phyloP scores from a whole-genome alignment of 1,140 invertebrate genomes.

The Brachionus koreanus region DNA sequence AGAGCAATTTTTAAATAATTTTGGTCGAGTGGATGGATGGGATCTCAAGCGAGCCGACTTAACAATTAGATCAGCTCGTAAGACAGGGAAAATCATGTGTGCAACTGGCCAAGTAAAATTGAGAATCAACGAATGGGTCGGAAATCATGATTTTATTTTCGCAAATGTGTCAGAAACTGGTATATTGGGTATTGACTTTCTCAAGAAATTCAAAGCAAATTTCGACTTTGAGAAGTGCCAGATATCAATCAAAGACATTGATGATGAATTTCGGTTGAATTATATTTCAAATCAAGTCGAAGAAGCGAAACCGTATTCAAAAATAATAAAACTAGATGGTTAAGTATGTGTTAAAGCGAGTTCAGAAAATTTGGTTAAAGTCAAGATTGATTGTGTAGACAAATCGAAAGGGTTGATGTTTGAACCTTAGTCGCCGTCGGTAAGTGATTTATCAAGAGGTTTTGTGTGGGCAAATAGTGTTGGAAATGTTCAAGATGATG shows the following conservation, averaged over 20 bases:
- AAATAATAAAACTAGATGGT: not conserved
- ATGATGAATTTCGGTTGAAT: not conserved
- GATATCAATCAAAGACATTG: not conserved
- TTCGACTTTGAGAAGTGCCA: not conserved
- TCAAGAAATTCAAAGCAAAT: not conserved
- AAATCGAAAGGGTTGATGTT: not conserved
- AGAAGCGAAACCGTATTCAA: not conserved
- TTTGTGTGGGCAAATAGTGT: not conserved
- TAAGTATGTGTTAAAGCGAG: not conserved
- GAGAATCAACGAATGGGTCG: not conserved
- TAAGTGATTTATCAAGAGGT: not conserved
- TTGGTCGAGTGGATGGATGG: not conserved
- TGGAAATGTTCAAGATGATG: not conserved
- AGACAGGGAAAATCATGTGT: not conserved
- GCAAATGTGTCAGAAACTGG: not conserved
- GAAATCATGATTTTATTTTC: not conserved
- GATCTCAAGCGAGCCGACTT: not conserved
- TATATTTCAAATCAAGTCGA: not conserved
- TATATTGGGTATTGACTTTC: not conserved
- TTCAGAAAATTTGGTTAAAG: not conserved
- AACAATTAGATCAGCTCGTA: not conserved
- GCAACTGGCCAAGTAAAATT: not conserved
- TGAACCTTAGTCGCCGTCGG: not conserved
- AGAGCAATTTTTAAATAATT: not conserved
- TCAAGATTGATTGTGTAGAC: not conserved